Conservation (phyloP, 2,888 invertebrate genomes). For the Dermolepida albohirtum region DNA sequence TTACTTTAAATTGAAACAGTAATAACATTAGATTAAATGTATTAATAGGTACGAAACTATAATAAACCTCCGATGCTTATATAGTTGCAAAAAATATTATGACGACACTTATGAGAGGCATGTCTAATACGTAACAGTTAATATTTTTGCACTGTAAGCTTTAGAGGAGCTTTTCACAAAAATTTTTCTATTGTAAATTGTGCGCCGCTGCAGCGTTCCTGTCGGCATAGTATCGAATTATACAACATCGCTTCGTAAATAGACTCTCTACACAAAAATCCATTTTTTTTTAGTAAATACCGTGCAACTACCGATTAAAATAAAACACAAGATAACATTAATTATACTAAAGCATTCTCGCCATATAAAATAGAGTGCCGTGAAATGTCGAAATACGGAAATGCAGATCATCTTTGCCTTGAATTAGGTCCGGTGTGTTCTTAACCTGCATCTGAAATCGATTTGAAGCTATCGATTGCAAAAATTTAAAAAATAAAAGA, state of each 20-base stretch:
- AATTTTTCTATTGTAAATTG: constrained; percentile 55
- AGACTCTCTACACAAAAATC: constrained; percentile 50
- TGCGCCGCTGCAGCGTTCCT: constrained; percentile 54
- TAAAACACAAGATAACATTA: constrained; percentile 12
- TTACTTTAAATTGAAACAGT: too few species aligned
- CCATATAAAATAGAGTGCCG: constrained; percentile 33
- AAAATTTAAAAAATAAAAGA: constrained; percentile 41
- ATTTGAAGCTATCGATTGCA: constrained; percentile 61
- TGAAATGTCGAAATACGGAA: constrained; percentile 29
- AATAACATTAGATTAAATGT: too few species aligned
- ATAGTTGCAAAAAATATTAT: too few species aligned
- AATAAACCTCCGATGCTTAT: too few species aligned
- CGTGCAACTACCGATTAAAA: constrained; percentile 24
- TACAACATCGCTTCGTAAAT: constrained; percentile 56
- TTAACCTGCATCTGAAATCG: constrained; percentile 53
- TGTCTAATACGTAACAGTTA: too few species aligned
- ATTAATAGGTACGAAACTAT: too few species aligned
- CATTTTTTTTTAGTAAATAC: constrained; percentile 32
- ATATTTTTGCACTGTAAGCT: constrained; percentile 8
- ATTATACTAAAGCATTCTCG: constrained; percentile 9
- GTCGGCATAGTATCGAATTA: constrained; percentile 56
- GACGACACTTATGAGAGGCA: too few species aligned
- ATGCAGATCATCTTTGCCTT: constrained; percentile 37
- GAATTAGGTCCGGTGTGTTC: constrained; percentile 41
- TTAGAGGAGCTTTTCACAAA: constrained; percentile 42